Base-by-base conservation (phyloP, 2,888 invertebrate genomes). In the Zygogramma bicolorata region DNA sequence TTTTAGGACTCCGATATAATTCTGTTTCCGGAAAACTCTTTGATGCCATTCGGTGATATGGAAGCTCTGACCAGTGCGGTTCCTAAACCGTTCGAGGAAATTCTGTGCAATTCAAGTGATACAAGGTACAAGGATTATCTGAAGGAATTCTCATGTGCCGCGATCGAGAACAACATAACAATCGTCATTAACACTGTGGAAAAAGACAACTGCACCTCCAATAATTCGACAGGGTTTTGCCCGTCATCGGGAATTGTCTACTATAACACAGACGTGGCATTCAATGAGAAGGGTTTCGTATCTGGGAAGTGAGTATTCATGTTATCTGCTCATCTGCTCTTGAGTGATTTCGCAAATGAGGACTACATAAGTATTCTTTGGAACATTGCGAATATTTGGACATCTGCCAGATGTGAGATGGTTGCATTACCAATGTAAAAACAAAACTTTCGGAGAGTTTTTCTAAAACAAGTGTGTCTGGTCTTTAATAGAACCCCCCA, bases 181-280 rank as follows among this genome's bases (percentile, higher is more conserved):
- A 83, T 95, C 1, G 92, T 94, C 0, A 88, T 93, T 0, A 95
- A 95, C 84, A 83, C 93, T 0, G 89, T 90, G 0, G 95, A 95
- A 84, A 87, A 88, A 18, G 87, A 91, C 74, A 85, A 89, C 63
- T 93, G 93, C 81, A 83, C 18, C 25, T 13, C 15, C 31, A 57
- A 68, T n/a, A 60, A 60, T 15, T 69, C 62, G 13, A 42, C 62
- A 6, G 27, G 63, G 3, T 31, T 62, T 57, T 89, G 86, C 34
- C 87, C 86, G 76, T 85, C 86, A 65, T 93, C 89, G 83, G 90
- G 90, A 8, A 87, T 83, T 76, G 88, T 88, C 58, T 82, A 89
- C 22, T 95, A 92, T 87, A 96, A 96, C 80, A 94, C 95, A 0
- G 93, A 95, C 81, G 91, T 95, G 0, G 94, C 92, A 0, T 93